Percentiles rank a stretch among this genome's conserved stretches.
Conservation (phyloP, 2,888 invertebrate genomes). For the Eupithecia tripunctaria region DNA sequence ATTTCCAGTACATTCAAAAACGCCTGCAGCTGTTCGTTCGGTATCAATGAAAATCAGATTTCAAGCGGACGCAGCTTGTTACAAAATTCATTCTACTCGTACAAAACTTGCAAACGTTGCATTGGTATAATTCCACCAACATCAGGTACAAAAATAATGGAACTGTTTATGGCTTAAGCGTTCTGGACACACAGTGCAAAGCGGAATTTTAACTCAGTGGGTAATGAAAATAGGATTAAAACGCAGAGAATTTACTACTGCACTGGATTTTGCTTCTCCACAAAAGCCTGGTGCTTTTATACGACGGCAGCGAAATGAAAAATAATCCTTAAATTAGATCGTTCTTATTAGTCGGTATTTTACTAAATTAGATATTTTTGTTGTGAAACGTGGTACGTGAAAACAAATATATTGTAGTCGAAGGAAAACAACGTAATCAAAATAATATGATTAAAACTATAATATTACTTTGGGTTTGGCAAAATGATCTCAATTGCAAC, state of each 20-base stretch:
- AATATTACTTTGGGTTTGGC: background rate
- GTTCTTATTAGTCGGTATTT: background rate
- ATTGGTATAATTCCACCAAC: constrained; percentile 12
- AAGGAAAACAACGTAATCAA: background rate
- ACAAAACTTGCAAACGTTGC: constrained; percentile 2
- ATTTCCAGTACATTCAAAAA: constrained; percentile 8
- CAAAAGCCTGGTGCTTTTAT: constrained; percentile 35
- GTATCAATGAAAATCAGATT: constrained; percentile 6
- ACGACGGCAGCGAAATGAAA: constrained; percentile 20
- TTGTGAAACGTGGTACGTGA: background rate
- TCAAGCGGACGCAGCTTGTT: background rate
- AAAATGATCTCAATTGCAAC: background rate
- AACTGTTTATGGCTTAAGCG: constrained; percentile 23
- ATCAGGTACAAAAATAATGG: constrained; percentile 21
- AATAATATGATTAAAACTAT: background rate
- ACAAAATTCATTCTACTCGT: background rate
- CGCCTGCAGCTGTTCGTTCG: background rate
- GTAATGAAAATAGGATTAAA: constrained; percentile 37
- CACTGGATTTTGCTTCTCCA: constrained; percentile 35
- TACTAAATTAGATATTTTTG: background rate
- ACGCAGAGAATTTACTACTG: constrained; percentile 36
- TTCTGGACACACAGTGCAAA: constrained; percentile 21
- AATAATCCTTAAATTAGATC: background rate
- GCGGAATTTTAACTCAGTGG: constrained; percentile 34
- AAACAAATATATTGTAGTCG: background rate